phyloP scores from a whole-genome alignment of 2,888 invertebrate genomes.

The Xestoiulus laeticollis region DNA sequence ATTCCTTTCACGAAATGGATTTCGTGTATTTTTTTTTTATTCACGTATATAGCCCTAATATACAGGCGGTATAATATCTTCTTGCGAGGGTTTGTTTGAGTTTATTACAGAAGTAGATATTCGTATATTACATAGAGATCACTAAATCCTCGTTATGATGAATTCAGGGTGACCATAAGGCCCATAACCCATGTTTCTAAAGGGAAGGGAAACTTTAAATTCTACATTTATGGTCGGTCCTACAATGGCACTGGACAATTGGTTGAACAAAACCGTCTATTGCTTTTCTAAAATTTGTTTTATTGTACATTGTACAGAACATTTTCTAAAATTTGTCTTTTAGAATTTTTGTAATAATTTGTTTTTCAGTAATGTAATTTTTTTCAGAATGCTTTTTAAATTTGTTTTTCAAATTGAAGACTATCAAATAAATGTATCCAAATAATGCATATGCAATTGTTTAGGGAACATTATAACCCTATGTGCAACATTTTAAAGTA shows the following conservation, averaged over 20 bases:
- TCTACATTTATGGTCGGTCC: not conserved
- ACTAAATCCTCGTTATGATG: conserved; percentile 4
- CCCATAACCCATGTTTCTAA: not conserved
- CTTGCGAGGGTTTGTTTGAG: not conserved
- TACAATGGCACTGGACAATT: not conserved
- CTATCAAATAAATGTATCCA: too few species aligned
- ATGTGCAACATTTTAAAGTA: too few species aligned
- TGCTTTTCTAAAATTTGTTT: too few species aligned
- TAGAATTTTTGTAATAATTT: too few species aligned
- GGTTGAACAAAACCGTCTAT: not conserved
- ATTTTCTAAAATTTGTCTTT: too few species aligned
- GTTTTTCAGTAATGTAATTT: too few species aligned
- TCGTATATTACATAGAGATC: conserved; percentile 28
- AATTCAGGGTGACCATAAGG: not conserved
- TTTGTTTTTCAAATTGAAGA: too few species aligned
- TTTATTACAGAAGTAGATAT: conserved; percentile 43
- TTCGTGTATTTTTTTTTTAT: not conserved
- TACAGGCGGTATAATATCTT: not conserved
- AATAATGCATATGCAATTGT: too few species aligned
- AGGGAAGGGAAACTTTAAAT: not conserved
- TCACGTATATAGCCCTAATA: not conserved
- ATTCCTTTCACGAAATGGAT: conserved; percentile 41
- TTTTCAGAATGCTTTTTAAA: too few species aligned
- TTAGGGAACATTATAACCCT: too few species aligned
- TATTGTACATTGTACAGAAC: too few species aligned